Percentiles rank a stretch among this genome's conserved stretches.
phyloP scores from a whole-genome alignment of 2,797 vertebrate genomes.

The Rhinoraja longicauda region DNA sequence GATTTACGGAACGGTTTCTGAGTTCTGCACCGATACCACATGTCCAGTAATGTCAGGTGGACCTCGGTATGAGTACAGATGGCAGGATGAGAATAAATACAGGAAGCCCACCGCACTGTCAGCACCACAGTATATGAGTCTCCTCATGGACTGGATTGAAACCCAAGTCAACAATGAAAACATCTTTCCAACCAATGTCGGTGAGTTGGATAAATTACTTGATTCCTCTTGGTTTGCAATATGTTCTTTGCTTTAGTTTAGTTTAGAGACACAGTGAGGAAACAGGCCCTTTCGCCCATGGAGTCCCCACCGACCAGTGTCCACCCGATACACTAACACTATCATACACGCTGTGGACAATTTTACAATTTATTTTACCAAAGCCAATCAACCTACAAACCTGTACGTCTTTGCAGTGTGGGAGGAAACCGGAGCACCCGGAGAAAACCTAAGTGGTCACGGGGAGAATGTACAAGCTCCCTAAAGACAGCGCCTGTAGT shows the following conservation, averaged over 20 bases:
- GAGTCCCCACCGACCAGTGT: too few relatives aligned
- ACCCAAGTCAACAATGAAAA: constrained; percentile 74
- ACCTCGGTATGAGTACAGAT: constrained; percentile 70
- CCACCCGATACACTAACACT: too few relatives aligned
- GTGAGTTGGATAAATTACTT: constrained; percentile 52
- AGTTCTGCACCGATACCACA: constrained; percentile 70
- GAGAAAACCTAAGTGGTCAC: too few relatives aligned
- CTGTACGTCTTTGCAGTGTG: too few relatives aligned
- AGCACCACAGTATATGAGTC: constrained; percentile 73
- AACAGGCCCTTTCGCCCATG: too few relatives aligned
- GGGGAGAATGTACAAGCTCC: too few relatives aligned
- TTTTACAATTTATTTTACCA: too few relatives aligned
- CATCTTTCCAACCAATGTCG: constrained; percentile 71
- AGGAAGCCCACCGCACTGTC: constrained; percentile 72
- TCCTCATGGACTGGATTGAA: constrained; percentile 79
- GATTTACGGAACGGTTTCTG: constrained; percentile 74
- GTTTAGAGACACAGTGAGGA: too few relatives aligned
- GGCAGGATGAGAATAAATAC: constrained; percentile 73
- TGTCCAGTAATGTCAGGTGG: constrained; percentile 78
- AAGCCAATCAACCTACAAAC: too few relatives aligned
- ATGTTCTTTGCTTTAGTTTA: neutral
- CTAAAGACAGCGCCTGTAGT: too few relatives aligned
- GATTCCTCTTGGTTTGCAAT: neutral
- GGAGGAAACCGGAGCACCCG: too few relatives aligned
- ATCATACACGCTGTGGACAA: too few relatives aligned